Evolutionary conservation across 2,888 invertebrate genomes (phyloP).

Genomic region (Tineola bisselliella): DNA sequence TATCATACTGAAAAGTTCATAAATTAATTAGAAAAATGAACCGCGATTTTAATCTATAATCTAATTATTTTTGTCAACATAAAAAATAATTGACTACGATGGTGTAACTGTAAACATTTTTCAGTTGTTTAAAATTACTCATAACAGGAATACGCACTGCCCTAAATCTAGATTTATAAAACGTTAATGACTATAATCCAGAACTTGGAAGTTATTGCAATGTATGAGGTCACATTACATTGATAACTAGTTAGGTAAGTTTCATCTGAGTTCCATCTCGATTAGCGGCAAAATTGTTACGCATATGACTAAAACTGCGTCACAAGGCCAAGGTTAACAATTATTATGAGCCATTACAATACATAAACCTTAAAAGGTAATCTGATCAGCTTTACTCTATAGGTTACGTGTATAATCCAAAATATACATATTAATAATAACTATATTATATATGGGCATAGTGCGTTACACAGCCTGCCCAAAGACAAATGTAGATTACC

Average conservation of each 20-base stretch:
- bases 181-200: no score
- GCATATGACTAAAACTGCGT: constrained; percentile 11
- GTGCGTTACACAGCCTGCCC: not conserved
- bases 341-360: not conserved
- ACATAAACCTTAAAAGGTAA: not conserved
- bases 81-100: no score
- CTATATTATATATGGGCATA: constrained; percentile 12
- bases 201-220: not conserved
- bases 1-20: no score
- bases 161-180: no score
- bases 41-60: no score
- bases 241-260: constrained; percentile 20
- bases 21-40: no score
- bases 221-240: constrained; percentile 17
- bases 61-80: no score
- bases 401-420: constrained; percentile 14
- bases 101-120: no score
- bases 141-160: no score
- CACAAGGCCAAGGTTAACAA: constrained; percentile 15
- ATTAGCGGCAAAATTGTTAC: constrained; percentile 15
- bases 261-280: not conserved
- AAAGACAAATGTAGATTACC: constrained; percentile 39
- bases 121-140: no score
- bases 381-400: not conserved
- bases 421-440: constrained; percentile 20